Evolutionary conservation across 2,888 invertebrate genomes (phyloP).

Genomic region (Drymonia ruficornis): DNA sequence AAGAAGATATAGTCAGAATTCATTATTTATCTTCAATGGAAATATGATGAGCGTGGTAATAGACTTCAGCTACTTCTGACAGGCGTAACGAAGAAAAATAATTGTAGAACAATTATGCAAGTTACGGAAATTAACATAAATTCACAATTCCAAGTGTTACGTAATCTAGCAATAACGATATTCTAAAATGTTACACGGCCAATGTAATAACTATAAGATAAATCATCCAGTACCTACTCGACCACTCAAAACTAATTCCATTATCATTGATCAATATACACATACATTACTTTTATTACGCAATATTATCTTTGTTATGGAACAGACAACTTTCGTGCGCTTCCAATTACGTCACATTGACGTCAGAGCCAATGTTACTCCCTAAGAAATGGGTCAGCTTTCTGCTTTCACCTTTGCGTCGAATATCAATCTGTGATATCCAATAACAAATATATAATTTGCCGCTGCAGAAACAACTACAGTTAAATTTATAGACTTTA

Average conservation of each 20-base stretch:
- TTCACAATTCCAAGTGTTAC: neutral
- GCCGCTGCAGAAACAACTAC: conserved; percentile 19
- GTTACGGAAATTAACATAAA: neutral
- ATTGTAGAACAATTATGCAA: neutral
- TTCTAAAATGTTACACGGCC: conserved; percentile 37
- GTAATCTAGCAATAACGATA: conserved; percentile 7
- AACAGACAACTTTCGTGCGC: conserved; percentile 39
- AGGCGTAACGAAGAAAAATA: neutral
- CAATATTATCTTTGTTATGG: conserved; percentile 55
- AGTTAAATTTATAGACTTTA: conserved; percentile 34
- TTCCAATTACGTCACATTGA: conserved; percentile 61
- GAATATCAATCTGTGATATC: conserved; percentile 50
- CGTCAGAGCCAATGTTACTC: conserved; percentile 64
- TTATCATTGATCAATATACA: conserved; percentile 35
- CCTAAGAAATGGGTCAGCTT: conserved; percentile 74
- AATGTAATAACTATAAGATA: conserved; percentile 30
- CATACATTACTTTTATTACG: conserved; percentile 62
- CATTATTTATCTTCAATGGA: conserved; percentile 16
- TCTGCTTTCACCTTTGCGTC: conserved; percentile 68
- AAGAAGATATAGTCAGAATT: conserved; percentile 40
- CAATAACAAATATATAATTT: conserved; percentile 38
- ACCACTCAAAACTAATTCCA: conserved; percentile 24
- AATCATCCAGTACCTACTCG: conserved; percentile 27
- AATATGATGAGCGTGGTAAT: neutral
- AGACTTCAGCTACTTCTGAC: neutral